These are phyloP conservation scores for Listrodromus nycthemerus DNA, from an alignment of 2,888 invertebrate species.

Conservation along the genomic window DNA sequence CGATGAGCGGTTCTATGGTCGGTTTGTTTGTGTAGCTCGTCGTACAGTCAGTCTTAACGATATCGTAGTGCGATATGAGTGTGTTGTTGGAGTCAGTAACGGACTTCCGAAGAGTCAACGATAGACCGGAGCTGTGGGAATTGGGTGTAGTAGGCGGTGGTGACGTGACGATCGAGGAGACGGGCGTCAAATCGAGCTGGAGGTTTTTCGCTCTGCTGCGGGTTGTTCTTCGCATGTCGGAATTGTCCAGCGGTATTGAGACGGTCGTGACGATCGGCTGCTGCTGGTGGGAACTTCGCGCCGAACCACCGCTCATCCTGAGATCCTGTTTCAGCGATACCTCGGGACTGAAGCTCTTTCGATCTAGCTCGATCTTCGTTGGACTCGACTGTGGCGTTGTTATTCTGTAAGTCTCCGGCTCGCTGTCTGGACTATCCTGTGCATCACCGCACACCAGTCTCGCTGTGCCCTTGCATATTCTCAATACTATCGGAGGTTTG, in stretches of 20 bases:
- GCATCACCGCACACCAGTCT: conserved; percentile 84
- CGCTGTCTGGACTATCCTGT: conserved; percentile 73
- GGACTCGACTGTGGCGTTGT: conserved; percentile 77
- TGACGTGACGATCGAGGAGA: conserved; percentile 54
- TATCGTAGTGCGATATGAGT: conserved; percentile 82
- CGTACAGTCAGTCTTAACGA: conserved; percentile 82
- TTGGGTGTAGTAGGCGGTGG: conserved; percentile 72
- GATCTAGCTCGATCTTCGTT: conserved; percentile 74
- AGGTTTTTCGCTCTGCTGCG: conserved; percentile 81
- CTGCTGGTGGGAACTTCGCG: conserved; percentile 39
- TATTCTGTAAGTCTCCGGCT: conserved; percentile 80
- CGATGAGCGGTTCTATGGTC: conserved; percentile 77
- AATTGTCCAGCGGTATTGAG: conserved; percentile 79
- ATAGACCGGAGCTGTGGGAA: conserved; percentile 77
- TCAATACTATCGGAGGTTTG: conserved; percentile 93
- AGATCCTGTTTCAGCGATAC: conserved; percentile 69
- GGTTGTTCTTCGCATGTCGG: conserved; percentile 81
- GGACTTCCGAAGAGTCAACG: conserved; percentile 81
- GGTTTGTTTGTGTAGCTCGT: conserved; percentile 77
- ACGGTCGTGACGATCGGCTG: conserved; percentile 78
- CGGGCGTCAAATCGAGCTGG: conserved; percentile 74
- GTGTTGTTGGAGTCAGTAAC: conserved; percentile 82
- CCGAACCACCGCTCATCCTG: conserved; percentile 52
- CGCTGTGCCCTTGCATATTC: conserved; percentile 92
- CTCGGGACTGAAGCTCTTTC: conserved; percentile 73